Evolutionary conservation across 2,797 vertebrate species (phyloP).

Genomic region (Mionectes olivaceus): DNA sequence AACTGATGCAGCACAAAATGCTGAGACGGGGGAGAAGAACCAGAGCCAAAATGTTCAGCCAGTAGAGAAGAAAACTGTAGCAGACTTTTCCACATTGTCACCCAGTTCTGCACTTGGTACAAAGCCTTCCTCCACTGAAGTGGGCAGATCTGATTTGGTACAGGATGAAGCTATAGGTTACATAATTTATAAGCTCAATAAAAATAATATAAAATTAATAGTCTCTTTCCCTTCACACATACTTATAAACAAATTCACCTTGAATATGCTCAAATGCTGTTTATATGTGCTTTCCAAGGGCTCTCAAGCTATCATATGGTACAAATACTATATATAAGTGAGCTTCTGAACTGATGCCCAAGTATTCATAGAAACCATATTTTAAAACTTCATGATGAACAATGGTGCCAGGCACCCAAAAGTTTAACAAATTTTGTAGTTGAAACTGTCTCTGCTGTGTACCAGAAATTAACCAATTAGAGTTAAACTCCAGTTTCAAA

Average conservation of each 20-base stretch:
- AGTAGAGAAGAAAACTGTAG: not conserved
- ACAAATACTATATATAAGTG: not conserved
- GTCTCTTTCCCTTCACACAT: not conserved
- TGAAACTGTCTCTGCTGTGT: not conserved
- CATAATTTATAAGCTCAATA: not conserved
- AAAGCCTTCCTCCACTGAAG: not conserved
- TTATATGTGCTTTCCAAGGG: not conserved
- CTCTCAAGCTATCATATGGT: not conserved
- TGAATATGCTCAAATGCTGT: not conserved
- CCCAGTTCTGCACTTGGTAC: not conserved
- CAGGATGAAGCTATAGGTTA: not conserved
- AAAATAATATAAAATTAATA: not conserved
- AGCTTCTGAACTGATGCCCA: not conserved
- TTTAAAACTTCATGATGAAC: slow-evolving; percentile 3
- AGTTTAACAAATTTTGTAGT: not conserved
- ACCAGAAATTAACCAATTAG: not conserved
- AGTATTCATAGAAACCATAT: not conserved
- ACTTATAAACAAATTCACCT: not conserved
- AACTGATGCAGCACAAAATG: not conserved
- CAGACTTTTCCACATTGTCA: not conserved
- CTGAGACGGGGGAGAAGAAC: not conserved
- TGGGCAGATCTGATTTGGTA: not conserved
- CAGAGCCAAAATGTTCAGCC: not conserved
- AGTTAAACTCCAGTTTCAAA: not conserved
- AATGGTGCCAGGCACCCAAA: not conserved